phyloP scores from a whole-genome alignment of 2,888 invertebrate species.

The Erebia epiphron region DNA sequence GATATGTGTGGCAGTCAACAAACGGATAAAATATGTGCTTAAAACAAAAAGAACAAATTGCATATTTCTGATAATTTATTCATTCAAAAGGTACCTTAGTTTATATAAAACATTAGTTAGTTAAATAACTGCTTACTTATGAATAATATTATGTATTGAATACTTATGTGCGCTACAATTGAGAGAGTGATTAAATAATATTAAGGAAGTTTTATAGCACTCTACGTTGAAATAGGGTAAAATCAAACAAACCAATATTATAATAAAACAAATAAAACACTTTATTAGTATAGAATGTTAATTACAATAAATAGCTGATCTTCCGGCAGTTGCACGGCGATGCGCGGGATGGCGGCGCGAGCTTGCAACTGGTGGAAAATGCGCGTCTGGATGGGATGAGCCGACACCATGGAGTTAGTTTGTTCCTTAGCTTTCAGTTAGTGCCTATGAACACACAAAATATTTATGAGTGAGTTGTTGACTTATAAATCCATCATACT shows the following conservation, averaged over 20 bases:
- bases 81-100: no score
- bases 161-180: neutral
- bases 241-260: neutral
- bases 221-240: neutral
- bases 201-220: neutral
- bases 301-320: constrained; percentile 65
- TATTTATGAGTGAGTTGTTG: constrained; percentile 38
- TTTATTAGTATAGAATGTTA: constrained; percentile 56
- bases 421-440: constrained; percentile 53
- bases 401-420: constrained; percentile 71
- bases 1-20: no score
- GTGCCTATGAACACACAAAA: constrained; percentile 54
- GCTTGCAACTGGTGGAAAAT: constrained; percentile 81
- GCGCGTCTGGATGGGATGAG: constrained; percentile 64
- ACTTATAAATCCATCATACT: constrained; percentile 38
- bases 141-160: no score
- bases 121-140: no score
- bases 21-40: no score
- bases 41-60: no score
- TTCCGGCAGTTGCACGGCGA: constrained; percentile 78
- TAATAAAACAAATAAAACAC: constrained; percentile 40
- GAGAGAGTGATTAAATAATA: neutral
- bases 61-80: no score
- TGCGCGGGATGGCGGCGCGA: constrained; percentile 45
- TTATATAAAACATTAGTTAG: no score